phyloP scores from a whole-genome alignment of 2,888 invertebrate genomes.

The Seira sanloemensis region DNA sequence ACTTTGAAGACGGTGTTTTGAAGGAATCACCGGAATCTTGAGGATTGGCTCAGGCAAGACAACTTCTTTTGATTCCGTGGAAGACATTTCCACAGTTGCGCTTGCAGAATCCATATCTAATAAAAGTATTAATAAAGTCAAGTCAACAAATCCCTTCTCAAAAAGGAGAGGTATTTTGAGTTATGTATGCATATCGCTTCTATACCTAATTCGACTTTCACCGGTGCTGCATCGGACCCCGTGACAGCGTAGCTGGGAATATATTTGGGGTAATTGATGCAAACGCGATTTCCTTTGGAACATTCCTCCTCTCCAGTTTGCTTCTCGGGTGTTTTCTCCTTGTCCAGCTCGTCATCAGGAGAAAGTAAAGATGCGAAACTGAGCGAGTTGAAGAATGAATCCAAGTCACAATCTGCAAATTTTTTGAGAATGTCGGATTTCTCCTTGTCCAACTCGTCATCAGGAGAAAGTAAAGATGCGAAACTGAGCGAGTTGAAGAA shows the following conservation, averaged over 20 bases:
- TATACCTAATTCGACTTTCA: not conserved
- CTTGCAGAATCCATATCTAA: not conserved
- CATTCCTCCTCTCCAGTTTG: not conserved
- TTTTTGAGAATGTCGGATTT: constrained; percentile 37
- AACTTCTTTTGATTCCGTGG: not conserved
- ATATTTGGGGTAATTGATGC: constrained; percentile 70
- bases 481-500: constrained; percentile 34
- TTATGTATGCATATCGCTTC: not conserved
- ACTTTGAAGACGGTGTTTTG: constrained; percentile 17
- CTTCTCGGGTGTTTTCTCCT: not conserved
- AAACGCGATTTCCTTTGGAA: constrained; percentile 32
- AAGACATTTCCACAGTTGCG: not conserved
- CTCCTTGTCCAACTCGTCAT: constrained; percentile 2
- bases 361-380: constrained; percentile 21
- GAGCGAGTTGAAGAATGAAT: constrained; percentile 33
- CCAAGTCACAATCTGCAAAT: not conserved
- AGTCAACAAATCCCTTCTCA: too few species aligned
- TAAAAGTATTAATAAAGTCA: not conserved
- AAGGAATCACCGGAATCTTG: constrained; percentile 46
- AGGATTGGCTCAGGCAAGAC: constrained; percentile 32
- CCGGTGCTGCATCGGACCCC: not conserved
- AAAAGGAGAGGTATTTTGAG: too few species aligned
- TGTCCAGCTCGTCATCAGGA: constrained; percentile 23
- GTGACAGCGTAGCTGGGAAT: constrained; percentile 67
- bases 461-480: constrained; percentile 24